These are phyloP conservation scores for Oreochromis tanganicae DNA, from an alignment of 2,113 vertebrate species.

Conservation along the genomic window DNA sequence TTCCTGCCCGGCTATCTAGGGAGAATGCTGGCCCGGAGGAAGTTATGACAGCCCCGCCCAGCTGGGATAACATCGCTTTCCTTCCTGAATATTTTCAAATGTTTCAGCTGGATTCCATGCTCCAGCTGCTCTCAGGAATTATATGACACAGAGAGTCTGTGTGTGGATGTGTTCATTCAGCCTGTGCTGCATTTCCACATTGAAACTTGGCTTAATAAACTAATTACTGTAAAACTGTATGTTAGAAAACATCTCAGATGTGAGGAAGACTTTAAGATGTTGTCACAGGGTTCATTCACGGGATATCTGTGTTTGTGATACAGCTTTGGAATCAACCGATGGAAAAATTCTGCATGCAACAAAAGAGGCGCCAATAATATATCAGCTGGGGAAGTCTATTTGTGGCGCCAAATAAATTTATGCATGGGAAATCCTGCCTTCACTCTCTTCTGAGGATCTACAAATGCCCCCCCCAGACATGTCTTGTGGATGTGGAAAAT, in stretches of 20 bases:
- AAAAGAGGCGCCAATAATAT: constrained; percentile 19
- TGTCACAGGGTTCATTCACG: not conserved
- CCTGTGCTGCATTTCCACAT: not conserved
- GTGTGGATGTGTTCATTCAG: not conserved
- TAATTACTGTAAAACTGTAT: not conserved
- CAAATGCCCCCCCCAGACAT: not conserved
- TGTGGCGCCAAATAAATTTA: constrained; percentile 31
- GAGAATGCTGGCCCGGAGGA: constrained; percentile 56
- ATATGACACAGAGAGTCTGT: constrained; percentile 1
- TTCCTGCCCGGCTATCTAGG: constrained; percentile 66
- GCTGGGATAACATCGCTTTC: constrained; percentile 67
- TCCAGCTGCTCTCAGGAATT: constrained; percentile 50
- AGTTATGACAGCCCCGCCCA: constrained; percentile 59
- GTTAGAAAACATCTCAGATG: not conserved
- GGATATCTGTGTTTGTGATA: not conserved
- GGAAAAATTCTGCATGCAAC: constrained; percentile 23
- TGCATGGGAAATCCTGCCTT: constrained; percentile 46
- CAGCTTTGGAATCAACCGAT: constrained; percentile 11
- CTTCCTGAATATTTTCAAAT: constrained; percentile 64
- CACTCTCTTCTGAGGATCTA: not conserved
- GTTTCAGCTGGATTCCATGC: constrained; percentile 53
- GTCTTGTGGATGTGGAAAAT: constrained; percentile 22
- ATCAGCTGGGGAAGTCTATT: constrained; percentile 37
- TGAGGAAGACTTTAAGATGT: not conserved
- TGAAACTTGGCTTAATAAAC: not conserved